Conservation (phyloP, 2,797 vertebrate species). For the Coluber constrictor region DNA sequence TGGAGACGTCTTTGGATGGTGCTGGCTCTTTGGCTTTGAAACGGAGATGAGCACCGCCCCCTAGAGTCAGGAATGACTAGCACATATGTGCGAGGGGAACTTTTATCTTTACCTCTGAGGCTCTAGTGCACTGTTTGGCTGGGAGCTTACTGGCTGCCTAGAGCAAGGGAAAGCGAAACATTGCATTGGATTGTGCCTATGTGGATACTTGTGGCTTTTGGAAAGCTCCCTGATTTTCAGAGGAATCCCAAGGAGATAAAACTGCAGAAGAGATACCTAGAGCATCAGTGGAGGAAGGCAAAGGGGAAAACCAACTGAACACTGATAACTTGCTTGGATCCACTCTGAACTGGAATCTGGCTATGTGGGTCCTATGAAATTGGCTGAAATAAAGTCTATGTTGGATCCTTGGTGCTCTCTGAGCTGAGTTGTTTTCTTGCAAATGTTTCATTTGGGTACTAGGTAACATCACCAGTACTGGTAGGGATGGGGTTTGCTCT, state of each 20-base stretch:
- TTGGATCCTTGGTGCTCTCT: not conserved
- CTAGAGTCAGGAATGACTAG: too few relatives aligned
- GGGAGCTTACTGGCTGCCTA: not conserved
- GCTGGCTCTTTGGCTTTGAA: too few relatives aligned
- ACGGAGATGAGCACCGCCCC: too few relatives aligned
- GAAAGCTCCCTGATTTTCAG: not conserved
- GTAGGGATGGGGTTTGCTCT: not conserved
- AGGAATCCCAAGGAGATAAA: not conserved
- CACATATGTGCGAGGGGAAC: too few relatives aligned
- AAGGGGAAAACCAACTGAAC: not conserved
- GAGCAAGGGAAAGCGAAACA: not conserved
- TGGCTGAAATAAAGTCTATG: not conserved
- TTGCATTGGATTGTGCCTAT: not conserved
- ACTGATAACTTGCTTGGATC: not conserved
- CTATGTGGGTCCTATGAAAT: not conserved
- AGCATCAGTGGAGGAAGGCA: not conserved
- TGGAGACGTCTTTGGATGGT: too few relatives aligned
- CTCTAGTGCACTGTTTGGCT: not conserved
- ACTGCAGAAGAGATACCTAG: not conserved
- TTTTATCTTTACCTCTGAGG: too few relatives aligned
- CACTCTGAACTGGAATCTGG: not conserved
- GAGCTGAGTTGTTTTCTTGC: not conserved
- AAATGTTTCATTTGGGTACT: not conserved
- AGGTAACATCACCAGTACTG: not conserved
- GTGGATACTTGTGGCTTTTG: not conserved